Evolutionary conservation across 2,797 vertebrate genomes (phyloP).

Genomic region (Sebastes nivosus): DNA sequence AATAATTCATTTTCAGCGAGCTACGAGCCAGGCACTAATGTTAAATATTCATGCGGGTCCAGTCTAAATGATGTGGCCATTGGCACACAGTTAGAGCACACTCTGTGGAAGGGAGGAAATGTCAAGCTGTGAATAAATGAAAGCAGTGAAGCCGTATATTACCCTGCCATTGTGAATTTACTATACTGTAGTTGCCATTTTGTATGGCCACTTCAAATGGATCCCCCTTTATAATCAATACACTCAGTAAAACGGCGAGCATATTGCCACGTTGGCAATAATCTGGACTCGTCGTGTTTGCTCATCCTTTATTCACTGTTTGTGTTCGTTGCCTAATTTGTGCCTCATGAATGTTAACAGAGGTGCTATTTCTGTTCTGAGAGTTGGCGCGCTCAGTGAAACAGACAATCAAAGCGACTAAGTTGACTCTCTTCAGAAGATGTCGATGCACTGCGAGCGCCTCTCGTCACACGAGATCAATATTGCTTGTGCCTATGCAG

Average conservation of each 20-base stretch:
- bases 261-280: constrained; percentile 68
- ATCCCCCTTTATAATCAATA: constrained; percentile 79
- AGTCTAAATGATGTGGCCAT: constrained; percentile 81
- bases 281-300: constrained; percentile 43
- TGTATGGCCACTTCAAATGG: constrained; percentile 73
- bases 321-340: constrained; percentile 63
- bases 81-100: constrained; percentile 80
- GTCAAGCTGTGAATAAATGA: constrained; percentile 84
- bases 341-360: constrained; percentile 58
- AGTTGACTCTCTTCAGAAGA: constrained; percentile 49
- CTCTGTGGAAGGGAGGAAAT: constrained; percentile 79
- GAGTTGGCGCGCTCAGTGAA: constrained; percentile 5
- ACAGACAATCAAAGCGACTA: constrained; percentile 43
- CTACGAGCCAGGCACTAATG: constrained; percentile 75
- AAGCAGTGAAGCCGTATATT: constrained; percentile 78
- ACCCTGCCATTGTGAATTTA: constrained; percentile 78
- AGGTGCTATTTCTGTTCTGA: constrained; percentile 33
- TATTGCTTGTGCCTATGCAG: constrained; percentile 62
- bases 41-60: constrained; percentile 85
- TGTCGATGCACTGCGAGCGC: constrained; percentile 45
- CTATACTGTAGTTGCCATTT: constrained; percentile 79
- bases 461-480: constrained; percentile 64
- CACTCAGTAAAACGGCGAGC: constrained; percentile 63
- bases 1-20: constrained; percentile 83
- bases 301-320: constrained; percentile 62